Percentiles rank a stretch among this genome's conserved stretches.
Conservation (phyloP, 2,113 vertebrate species). For the Chaetodon trifascialis region DNA sequence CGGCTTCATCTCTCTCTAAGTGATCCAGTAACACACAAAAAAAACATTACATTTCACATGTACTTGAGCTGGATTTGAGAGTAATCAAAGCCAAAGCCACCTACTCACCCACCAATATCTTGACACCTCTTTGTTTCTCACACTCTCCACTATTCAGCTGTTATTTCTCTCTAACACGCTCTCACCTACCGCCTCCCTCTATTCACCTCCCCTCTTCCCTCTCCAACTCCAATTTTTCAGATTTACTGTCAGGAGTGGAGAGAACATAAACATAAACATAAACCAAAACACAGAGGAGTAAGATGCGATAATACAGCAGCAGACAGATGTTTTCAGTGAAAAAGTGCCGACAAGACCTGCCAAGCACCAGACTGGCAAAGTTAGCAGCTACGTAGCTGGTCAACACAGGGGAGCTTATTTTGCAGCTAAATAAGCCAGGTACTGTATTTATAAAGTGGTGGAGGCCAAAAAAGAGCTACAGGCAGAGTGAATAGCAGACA, state of each 20-base stretch:
- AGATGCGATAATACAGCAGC: no score
- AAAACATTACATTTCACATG: slow-evolving; percentile 41
- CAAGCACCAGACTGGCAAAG: no score
- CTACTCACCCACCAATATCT: slow-evolving; percentile 61
- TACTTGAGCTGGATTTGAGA: slow-evolving; percentile 48
- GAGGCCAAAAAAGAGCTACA: no score
- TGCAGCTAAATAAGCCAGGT: no score
- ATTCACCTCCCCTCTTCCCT: slow-evolving; percentile 34
- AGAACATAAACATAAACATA: no score
- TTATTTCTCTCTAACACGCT: slow-evolving; percentile 52
- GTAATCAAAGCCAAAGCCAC: slow-evolving; percentile 67
- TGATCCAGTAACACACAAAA: slow-evolving; percentile 2
- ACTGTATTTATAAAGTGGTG: no score
- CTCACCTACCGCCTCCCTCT: slow-evolving; percentile 41
- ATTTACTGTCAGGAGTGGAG: slow-evolving; percentile 37
- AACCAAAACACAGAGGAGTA: no score
- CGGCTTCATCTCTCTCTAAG: not conserved
- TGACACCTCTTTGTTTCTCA: slow-evolving; percentile 74
- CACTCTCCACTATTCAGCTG: slow-evolving; percentile 58
- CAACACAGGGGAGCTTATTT: no score
- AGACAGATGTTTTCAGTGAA: no score
- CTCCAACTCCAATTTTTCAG: slow-evolving; percentile 39
- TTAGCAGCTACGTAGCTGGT: no score
- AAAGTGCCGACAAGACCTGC: no score
- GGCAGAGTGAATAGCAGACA: no score